These are phyloP conservation scores for Gymnocheta viridis DNA, from an alignment of 2,888 invertebrate genomes.

Conservation along the genomic window DNA sequence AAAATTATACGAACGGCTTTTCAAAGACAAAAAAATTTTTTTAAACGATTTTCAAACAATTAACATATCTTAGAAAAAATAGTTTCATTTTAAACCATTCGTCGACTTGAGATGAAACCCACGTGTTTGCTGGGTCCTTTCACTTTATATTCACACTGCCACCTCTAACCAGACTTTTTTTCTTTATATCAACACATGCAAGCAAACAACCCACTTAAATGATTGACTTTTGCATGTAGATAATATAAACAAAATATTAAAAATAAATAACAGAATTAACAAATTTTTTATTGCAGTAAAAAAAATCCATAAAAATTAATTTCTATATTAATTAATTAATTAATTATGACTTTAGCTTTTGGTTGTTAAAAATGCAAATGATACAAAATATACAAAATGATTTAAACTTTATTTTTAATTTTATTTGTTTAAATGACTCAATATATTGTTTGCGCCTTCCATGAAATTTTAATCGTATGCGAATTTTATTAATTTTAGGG, in stretches of 20 bases:
- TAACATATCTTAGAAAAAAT: background rate
- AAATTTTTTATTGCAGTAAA: slow-evolving; percentile 1
- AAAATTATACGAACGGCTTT: too few species aligned
- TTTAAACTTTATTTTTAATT: slow-evolving; percentile 50
- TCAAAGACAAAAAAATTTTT: too few species aligned
- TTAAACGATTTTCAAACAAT: too few species aligned
- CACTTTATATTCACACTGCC: background rate
- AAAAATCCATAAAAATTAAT: slow-evolving; percentile 32
- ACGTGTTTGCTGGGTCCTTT: background rate
- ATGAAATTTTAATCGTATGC: background rate
- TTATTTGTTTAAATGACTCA: slow-evolving; percentile 1
- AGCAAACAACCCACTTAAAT: slow-evolving; percentile 23
- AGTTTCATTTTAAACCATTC: background rate
- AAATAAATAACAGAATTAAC: slow-evolving; percentile 22
- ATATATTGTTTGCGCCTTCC: background rate
- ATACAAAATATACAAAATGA: slow-evolving; percentile 17
- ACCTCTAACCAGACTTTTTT: slow-evolving; percentile 22
- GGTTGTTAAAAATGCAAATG: slow-evolving; percentile 37
- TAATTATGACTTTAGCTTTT: background rate
- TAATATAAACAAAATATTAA: slow-evolving; percentile 7
- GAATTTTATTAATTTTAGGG: background rate
- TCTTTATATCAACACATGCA: background rate
- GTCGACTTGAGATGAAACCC: background rate
- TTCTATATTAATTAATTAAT: slow-evolving; percentile 26
- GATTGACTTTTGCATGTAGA: slow-evolving; percentile 11